phyloP scores from a whole-genome alignment of 2,888 invertebrate species.

The Drosophila atroscutellata region DNA sequence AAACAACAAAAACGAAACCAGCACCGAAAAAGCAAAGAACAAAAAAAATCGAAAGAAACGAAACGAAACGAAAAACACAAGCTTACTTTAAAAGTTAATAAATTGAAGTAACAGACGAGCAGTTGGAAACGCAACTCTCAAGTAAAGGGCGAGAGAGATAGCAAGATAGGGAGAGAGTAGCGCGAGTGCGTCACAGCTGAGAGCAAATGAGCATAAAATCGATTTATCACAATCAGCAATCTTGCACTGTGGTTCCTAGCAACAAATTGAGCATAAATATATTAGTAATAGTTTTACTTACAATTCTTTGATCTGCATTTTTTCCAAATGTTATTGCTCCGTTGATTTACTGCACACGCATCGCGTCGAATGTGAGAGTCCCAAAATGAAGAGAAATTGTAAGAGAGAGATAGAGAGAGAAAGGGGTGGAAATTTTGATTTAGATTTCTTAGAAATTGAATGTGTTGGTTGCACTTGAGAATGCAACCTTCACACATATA shows the following conservation, averaged over 20 bases:
- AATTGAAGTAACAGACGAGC: constrained; percentile 23
- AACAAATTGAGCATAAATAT: constrained; percentile 24
- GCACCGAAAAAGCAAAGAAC: constrained; percentile 3
- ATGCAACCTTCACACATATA: constrained; percentile 63
- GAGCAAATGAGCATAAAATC: constrained; percentile 62
- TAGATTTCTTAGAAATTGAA: constrained; percentile 50
- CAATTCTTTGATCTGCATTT: constrained; percentile 83
- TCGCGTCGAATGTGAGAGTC: constrained; percentile 12
- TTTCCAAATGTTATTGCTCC: constrained; percentile 57
- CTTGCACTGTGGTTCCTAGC: constrained; percentile 31
- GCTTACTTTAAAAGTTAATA: constrained; percentile 40
- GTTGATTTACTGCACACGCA: constrained; percentile 43
- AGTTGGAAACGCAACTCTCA: constrained; percentile 55
- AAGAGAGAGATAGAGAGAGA: constrained; percentile 46
- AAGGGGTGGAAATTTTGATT: constrained; percentile 42
- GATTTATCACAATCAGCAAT: constrained; percentile 70
- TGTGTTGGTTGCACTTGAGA: constrained; percentile 68
- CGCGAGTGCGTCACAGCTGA: constrained; percentile 37
- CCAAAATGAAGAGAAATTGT: constrained; percentile 11
- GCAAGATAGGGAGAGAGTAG: constrained; percentile 22
- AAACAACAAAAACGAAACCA: constrained; percentile 27
- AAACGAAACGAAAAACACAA: not conserved
- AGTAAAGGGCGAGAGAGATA: constrained; percentile 28
- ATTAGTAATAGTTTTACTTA: constrained; percentile 61
- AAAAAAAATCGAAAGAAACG: not conserved